Evolutionary conservation across 2,888 invertebrate species (phyloP).

Genomic region (Iselma pallidipennis): DNA sequence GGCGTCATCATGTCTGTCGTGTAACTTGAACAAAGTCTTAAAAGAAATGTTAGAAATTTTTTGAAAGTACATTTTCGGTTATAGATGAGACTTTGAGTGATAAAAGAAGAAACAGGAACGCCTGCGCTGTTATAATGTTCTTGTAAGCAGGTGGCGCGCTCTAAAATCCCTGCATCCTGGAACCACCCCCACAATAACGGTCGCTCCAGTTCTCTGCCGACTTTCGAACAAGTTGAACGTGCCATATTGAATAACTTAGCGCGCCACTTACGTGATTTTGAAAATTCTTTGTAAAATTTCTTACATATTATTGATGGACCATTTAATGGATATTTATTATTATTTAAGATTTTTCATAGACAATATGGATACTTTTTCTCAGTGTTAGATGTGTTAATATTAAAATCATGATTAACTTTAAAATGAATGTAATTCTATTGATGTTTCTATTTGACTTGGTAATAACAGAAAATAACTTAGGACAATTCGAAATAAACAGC

Average conservation of each 20-base stretch:
- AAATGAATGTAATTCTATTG: conserved; percentile 15
- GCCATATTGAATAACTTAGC: conserved; percentile 21
- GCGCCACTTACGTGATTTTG: conserved; percentile 13
- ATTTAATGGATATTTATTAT: background rate
- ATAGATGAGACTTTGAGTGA: conserved; percentile 35
- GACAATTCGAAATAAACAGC: conserved; percentile 29
- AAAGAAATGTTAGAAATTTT: conserved; percentile 18
- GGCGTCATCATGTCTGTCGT: conserved; percentile 15
- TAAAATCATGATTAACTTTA: conserved; percentile 15
- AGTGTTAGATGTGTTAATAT: conserved; percentile 9
- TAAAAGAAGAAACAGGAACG: conserved; percentile 29
- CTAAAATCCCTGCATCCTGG: conserved; percentile 49
- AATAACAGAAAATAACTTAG: conserved; percentile 28
- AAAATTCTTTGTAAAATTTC: background rate
- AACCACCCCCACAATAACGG: conserved; percentile 47
- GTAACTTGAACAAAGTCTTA: conserved; percentile 12
- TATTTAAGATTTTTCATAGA: background rate
- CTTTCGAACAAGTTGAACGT: conserved; percentile 35
- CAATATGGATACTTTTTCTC: background rate
- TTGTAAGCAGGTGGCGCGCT: conserved; percentile 55
- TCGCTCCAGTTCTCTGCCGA: conserved; percentile 45
- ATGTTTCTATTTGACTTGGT: conserved; percentile 26
- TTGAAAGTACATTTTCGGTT: conserved; percentile 28
- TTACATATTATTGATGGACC: background rate
- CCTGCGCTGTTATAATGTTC: conserved; percentile 45